Evolutionary conservation across 53 echinoderm and acorn worm genomes (phyloP).

Genomic region (Patiria pectinifera): DNA sequence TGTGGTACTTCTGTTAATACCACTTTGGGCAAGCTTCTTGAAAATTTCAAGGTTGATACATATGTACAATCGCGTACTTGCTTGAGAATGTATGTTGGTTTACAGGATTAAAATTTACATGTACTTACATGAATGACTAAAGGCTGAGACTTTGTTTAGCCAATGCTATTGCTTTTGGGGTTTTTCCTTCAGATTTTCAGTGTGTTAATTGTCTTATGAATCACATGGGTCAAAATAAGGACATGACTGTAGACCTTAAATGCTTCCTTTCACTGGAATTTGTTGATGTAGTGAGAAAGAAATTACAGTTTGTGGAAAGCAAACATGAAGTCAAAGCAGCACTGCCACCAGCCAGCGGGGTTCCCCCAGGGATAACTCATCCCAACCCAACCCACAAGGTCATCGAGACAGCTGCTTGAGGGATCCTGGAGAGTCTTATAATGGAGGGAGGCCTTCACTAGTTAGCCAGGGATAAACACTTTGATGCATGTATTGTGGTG

Average conservation of each 20-base stretch:
- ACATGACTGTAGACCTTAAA: neutral
- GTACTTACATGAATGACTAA: too few species aligned
- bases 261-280: too few species aligned
- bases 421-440: neutral
- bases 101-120: too few species aligned
- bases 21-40: neutral
- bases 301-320: neutral
- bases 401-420: neutral
- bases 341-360: neutral
- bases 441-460: neutral
- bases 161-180: too few species aligned
- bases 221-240: neutral
- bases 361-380: neutral
- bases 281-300: neutral
- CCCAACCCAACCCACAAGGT: neutral
- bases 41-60: neutral
- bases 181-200: too few species aligned
- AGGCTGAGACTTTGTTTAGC: too few species aligned
- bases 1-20: neutral
- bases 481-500: too few species aligned
- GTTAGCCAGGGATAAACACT: neutral
- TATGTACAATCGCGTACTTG: neutral
- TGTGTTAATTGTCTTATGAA: neutral
- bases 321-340: constrained; percentile 6
- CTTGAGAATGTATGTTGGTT: neutral